These are phyloP conservation scores for Tachuris rubrigastra DNA, from an alignment of 2,113 vertebrate species.

Conservation along the genomic window DNA sequence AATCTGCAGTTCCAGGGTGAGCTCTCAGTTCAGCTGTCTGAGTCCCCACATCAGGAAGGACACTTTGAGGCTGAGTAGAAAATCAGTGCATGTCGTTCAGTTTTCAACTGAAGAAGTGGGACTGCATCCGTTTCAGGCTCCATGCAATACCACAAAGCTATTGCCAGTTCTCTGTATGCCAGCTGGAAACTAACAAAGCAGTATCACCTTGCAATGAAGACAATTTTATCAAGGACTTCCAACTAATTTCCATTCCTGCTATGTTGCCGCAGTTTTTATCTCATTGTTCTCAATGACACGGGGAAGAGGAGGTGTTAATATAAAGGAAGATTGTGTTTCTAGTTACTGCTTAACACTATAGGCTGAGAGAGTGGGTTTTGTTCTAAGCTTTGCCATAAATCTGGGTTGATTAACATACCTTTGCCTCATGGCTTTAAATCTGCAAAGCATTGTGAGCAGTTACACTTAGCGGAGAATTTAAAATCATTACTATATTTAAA, in stretches of 20 bases:
- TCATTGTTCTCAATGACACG: background rate
- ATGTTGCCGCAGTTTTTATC: conserved; percentile 3
- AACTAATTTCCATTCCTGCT: background rate
- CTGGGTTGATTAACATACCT: background rate
- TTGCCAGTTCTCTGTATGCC: background rate
- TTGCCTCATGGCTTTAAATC: background rate
- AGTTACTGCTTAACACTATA: background rate
- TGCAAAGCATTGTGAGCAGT: background rate
- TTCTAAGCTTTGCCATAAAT: background rate
- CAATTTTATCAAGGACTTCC: background rate
- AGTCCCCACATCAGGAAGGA: background rate
- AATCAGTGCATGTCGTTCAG: background rate
- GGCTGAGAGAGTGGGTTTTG: background rate
- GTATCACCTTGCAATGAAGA: background rate
- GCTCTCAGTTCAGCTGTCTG: background rate
- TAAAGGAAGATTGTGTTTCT: background rate
- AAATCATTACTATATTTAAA: conserved; percentile 7
- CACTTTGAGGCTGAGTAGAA: background rate
- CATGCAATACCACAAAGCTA: background rate
- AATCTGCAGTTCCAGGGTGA: background rate
- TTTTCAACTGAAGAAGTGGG: background rate
- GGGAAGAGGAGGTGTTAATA: background rate
- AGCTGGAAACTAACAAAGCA: background rate
- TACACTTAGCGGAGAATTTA: background rate
- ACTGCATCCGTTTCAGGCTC: background rate